phyloP scores from a whole-genome alignment of 2,113 vertebrate species.

The Emberiza fucata region DNA sequence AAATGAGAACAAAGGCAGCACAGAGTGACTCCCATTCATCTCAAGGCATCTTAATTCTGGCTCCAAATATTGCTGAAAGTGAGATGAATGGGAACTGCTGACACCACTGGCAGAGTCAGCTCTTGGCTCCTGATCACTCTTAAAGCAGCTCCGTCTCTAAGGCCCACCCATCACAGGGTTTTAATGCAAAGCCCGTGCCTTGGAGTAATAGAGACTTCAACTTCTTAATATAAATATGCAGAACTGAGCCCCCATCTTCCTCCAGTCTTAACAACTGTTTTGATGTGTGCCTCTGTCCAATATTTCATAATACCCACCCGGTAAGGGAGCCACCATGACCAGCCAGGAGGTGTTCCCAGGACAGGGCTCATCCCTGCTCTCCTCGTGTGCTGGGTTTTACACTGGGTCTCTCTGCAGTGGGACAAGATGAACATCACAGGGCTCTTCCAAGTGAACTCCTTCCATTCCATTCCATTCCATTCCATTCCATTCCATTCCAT shows the following conservation, averaged over 20 bases:
- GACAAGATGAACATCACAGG: accelerated
- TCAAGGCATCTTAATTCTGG: background rate
- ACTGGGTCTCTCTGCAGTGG: background rate
- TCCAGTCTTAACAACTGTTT: background rate
- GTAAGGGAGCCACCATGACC: background rate
- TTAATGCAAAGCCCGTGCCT: background rate
- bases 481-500: too few relatives aligned
- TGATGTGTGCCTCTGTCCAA: background rate
- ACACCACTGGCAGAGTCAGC: background rate
- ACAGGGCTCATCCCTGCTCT: background rate
- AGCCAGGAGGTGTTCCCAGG: background rate
- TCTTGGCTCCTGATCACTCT: background rate
- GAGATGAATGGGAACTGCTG: background rate
- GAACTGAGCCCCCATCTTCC: background rate
- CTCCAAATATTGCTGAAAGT: background rate
- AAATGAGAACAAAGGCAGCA: background rate
- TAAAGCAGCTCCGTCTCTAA: background rate
- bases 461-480: too few relatives aligned
- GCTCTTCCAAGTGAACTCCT: background rate
- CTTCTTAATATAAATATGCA: background rate
- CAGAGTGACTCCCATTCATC: background rate
- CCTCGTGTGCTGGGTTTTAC: background rate
- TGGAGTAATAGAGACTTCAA: background rate
- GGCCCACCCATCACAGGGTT: background rate
- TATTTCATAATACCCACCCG: background rate